These are phyloP conservation scores for Anoplolepis gracilipes DNA, from an alignment of 1,140 invertebrate species.

Conservation along the genomic window DNA sequence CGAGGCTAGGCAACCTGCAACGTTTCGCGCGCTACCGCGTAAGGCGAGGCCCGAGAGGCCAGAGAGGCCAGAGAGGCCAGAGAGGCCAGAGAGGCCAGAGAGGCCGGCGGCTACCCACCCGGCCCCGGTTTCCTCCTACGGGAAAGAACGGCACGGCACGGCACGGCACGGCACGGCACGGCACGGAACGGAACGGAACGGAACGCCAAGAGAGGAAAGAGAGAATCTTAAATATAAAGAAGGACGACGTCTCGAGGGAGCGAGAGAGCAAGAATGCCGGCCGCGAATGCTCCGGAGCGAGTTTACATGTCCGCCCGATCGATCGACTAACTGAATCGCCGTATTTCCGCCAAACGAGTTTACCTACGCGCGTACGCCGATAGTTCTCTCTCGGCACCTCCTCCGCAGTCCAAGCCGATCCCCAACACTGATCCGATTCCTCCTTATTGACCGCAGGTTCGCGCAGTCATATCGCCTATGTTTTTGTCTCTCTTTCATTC, in stretches of 20 bases:
- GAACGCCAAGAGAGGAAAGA: conserved; percentile 47
- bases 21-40: conserved; percentile 73
- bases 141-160: conserved; percentile 52
- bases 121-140: conserved; percentile 71
- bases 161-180: too few species aligned
- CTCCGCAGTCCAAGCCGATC: conserved; percentile 15
- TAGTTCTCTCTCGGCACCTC: conserved; percentile 33
- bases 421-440: conserved; percentile 13
- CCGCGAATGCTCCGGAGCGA: conserved; percentile 43
- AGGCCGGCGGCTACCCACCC: conserved; percentile 66
- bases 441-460: not conserved
- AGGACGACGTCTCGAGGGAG: conserved; percentile 42
- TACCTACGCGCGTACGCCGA: conserved; percentile 81
- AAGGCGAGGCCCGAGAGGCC: conserved; percentile 68
- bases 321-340: conserved; percentile 75
- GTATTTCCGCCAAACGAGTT: conserved; percentile 80
- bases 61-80: conserved; percentile 62
- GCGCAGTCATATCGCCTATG: too few species aligned
- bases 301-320: conserved; percentile 63
- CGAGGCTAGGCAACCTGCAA: conserved; percentile 73
- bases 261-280: conserved; percentile 63
- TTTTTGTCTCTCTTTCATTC: conserved; percentile 11
- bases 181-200: conserved; percentile 51
- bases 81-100: conserved; percentile 64
- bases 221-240: conserved; percentile 26